Evolutionary conservation across 2,888 invertebrate genomes (phyloP), one percentile per base, ranked within the genome.

Genomic region (Acrobeloides nanus): DNA sequence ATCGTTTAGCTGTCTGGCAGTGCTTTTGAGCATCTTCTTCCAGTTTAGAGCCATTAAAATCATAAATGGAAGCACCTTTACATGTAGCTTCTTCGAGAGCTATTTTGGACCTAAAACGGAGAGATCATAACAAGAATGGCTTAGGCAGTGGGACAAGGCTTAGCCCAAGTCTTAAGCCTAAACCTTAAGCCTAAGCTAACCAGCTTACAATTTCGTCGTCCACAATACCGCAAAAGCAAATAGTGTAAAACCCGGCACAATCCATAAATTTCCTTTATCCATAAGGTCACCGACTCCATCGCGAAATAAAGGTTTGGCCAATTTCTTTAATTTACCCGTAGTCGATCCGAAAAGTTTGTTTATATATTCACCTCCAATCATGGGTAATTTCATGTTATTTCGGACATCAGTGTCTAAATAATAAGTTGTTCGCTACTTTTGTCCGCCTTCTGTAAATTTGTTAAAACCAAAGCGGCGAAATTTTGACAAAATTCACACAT

Each of bases 141-240:
- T n/a, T n/a, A n/a, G n/a, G n/a, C n/a, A n/a, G n/a, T n/a, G n/a
- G n/a, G n/a, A n/a, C n/a, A n/a, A n/a, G n/a, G n/a, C n/a, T n/a
- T n/a, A n/a, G n/a, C n/a, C n/a, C n/a, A n/a, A n/a, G n/a, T n/a
- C n/a, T n/a, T n/a, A n/a, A n/a, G n/a, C n/a, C n/a, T n/a, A n/a
- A n/a, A n/a, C n/a, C n/a, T n/a, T n/a, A n/a, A n/a, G n/a, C n/a
- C n/a, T n/a, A n/a, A n/a, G n/a, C n/a, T n/a, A 8, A 17, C 21
- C 20, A 8, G 24, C 55, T 55, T 34, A 51, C 52, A 51, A 48
- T 55, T 51, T 51, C n/a, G 52, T 53, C 12, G 52, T 51, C 52
- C 52, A 51, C 12, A 51, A 35, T 31, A 53, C 43, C 18, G 52
- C 52, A 20, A 51, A 51, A 10, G 51, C 54, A 25, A 51, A 29